Evolutionary conservation across 1,140 invertebrate species (phyloP).

Genomic region (Drosophila pachea): DNA sequence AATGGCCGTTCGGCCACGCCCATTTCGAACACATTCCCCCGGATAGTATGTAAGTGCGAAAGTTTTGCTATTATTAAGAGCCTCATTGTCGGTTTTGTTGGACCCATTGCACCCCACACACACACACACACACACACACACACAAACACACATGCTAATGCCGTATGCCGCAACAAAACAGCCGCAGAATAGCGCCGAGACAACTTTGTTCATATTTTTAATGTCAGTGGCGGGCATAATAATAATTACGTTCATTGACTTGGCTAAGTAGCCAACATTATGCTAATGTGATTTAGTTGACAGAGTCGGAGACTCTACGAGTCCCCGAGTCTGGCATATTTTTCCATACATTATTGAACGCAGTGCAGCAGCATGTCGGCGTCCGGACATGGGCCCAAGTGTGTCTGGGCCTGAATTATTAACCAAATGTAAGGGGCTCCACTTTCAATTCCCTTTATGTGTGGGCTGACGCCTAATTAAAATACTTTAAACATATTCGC

Average conservation of each 20-base stretch:
- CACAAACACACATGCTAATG: slow-evolving; percentile 23
- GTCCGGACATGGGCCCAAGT: slow-evolving; percentile 11
- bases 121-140: slow-evolving; percentile 9
- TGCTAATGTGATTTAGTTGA: slow-evolving; percentile 67
- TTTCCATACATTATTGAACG: slow-evolving; percentile 68
- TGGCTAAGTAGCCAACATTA: slow-evolving; percentile 74
- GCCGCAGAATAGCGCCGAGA: slow-evolving; percentile 59
- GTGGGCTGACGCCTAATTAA: neutral
- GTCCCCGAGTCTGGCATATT: slow-evolving; percentile 47
- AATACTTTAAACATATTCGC: neutral
- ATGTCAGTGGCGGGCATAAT: slow-evolving; percentile 67
- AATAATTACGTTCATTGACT: slow-evolving; percentile 78
- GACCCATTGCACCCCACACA: slow-evolving; percentile 55
- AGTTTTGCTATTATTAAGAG: slow-evolving; percentile 74
- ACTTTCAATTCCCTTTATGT: slow-evolving; percentile 11
- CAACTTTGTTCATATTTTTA: slow-evolving; percentile 77
- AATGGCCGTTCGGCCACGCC: slow-evolving; percentile 45
- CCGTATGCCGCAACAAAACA: slow-evolving; percentile 3
- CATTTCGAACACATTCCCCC: slow-evolving; percentile 20
- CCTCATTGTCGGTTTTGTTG: slow-evolving; percentile 73
- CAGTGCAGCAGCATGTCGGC: neutral
- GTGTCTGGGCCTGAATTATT: slow-evolving; percentile 6
- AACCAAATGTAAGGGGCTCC: neutral
- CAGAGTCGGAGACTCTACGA: slow-evolving; percentile 2
- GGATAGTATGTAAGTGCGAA: slow-evolving; percentile 65